Conservation (phyloP, 2,888 invertebrate genomes). For the Conus canariensis region DNA sequence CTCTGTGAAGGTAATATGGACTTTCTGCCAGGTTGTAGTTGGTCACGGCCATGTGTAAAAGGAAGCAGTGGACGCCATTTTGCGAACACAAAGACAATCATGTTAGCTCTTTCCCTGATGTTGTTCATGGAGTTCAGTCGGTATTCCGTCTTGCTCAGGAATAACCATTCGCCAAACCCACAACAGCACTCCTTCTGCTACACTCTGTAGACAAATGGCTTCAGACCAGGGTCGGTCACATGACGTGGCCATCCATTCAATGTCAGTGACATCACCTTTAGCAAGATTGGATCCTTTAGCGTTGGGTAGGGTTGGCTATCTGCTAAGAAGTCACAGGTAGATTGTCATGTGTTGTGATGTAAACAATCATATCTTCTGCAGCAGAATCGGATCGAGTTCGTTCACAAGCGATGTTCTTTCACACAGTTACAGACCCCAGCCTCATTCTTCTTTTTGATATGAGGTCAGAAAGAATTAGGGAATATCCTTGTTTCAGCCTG, state of each 20-base stretch:
- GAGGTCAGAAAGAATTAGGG: no score
- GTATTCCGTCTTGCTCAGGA: conserved; percentile 45
- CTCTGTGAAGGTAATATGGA: no score
- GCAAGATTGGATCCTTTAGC: conserved; percentile 19
- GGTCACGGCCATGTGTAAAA: no score
- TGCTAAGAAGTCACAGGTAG: conserved; percentile 18
- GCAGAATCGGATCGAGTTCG: neutral
- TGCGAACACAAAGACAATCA: conserved; percentile 51
- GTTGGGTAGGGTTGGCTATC: neutral
- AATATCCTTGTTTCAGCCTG: no score
- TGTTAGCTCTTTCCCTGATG: conserved; percentile 47
- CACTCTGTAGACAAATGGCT: conserved; percentile 14
- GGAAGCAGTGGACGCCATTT: no score
- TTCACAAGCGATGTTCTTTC: no score
- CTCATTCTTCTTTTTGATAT: no score
- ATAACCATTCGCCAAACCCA: conserved; percentile 50
- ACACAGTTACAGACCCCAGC: no score
- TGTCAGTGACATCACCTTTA: conserved; percentile 1
- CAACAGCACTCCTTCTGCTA: conserved; percentile 45
- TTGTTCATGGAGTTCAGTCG: no score
- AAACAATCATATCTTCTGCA: neutral
- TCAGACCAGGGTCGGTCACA: neutral
- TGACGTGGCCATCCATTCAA: conserved; percentile 28
- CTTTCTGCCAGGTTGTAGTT: no score
- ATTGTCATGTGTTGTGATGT: conserved; percentile 25